A percentile compares a stretch with the other conserved stretches of the same genome.
Conservation (phyloP, 2,797 vertebrate genomes). For the Cyprinella venusta region DNA sequence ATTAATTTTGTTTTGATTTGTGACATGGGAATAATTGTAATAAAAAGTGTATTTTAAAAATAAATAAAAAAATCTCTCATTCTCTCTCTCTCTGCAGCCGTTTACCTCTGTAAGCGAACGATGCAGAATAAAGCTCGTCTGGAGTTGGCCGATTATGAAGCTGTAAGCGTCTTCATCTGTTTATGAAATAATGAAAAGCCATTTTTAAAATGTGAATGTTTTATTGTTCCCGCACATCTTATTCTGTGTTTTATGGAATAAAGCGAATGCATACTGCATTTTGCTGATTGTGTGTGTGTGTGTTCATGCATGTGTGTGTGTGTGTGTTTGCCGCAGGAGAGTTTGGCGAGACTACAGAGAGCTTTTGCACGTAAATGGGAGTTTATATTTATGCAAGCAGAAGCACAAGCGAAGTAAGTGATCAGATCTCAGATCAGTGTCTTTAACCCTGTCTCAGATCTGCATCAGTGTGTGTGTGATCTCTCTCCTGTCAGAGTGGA, state of each 20-base stretch:
- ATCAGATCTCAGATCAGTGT: conserved; percentile 1
- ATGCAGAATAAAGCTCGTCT: conserved; percentile 90
- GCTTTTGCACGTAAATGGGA: conserved; percentile 89
- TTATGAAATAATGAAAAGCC: not conserved
- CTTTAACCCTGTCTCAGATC: not conserved
- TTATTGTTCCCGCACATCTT: not conserved
- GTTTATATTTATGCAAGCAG: conserved; percentile 91
- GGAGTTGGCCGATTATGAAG: conserved; percentile 88
- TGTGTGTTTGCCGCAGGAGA: conserved; percentile 79
- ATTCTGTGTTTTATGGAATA: not conserved
- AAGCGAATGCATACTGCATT: not conserved
- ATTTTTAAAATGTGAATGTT: not conserved
- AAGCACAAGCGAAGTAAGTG: conserved; percentile 91
- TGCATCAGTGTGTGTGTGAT: not conserved
- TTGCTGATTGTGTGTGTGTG: conserved; percentile 10
- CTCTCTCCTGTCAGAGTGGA: conserved; percentile 76
- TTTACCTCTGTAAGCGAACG: conserved; percentile 89
- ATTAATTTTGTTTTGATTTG: no score
- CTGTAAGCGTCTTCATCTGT: conserved; percentile 73
- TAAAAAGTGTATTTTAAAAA: no score
- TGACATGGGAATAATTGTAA: no score
- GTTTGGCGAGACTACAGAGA: conserved; percentile 86
- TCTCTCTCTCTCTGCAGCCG: conserved; percentile 78
- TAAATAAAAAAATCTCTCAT: not conserved
- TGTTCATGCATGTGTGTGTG: conserved; percentile 35